Evolutionary conservation across 2,113 vertebrate species (phyloP), one percentile per base, ranked within the genome.

Genomic region (Leptosomus discolor): DNA sequence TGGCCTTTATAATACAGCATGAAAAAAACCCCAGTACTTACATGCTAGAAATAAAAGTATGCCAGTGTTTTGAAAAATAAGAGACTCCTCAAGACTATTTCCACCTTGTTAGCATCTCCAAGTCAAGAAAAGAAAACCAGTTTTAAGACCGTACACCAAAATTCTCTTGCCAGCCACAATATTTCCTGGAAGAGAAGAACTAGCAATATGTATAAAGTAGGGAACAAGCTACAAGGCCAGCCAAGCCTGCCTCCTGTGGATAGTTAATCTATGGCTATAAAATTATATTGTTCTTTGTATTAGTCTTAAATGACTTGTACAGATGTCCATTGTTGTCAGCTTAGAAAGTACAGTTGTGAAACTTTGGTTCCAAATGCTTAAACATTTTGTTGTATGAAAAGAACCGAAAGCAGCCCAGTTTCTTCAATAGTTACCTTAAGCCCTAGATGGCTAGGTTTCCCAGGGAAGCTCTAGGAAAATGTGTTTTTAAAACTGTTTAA

Each of bases 101-200:
- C n/a, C 17, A 90, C 76, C 46, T 92, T 46, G 48, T 22, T 93
- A 84, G 50, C 68, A 85, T 92, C 22, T 80, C 30, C 24, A 27
- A 54, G 79, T 56, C 57, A 90, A 88, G 68, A 45, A 82, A 81
- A 96, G 29, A 82, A 60, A 67, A 39, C 7, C 24, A 51, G 12
- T 87, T 93, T 71, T 41, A 75, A 75, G 58, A 71, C 39, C 61
- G 22, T 9, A 27, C 87, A 87, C 50, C 23, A 60, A 57, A 57
- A 39, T n/a, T 92, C 26, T 43, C n/a, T 74, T 93, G 26, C 12
- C 10, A 74, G 50, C 58, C 60, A 60, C 74, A 82, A 2, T 73
- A 77, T 88, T 87, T 97, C 67, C 95, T 96, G 95, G 73, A 97
- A 93, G 74, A 81, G 56, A 88, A 96, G 46, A 86, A 19, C 37